Base-by-base conservation (phyloP, 2,113 vertebrate species). In the Phocoena phocoena region DNA sequence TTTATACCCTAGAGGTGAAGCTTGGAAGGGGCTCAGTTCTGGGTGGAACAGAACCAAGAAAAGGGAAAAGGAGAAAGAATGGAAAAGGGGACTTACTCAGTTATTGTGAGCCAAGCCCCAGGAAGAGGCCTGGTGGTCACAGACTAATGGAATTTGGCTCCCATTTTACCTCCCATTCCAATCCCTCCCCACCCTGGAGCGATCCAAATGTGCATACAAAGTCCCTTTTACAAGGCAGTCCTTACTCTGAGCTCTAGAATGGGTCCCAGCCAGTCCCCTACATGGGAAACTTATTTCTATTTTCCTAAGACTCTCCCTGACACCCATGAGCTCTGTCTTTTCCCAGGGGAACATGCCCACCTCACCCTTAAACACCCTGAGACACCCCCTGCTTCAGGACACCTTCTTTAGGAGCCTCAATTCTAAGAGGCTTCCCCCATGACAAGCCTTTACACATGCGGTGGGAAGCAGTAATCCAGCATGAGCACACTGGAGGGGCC, bases 11-110 rank as follows among this genome's bases (percentile, higher is more conserved):
- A 65, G 36, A 60, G 25, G 25, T 31, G 82, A 95, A 90, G 36
- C 15, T 25, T 58, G 44, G 47, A 85, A 90, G 79, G 79, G 70
- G 41, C 3, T 47, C 70, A 84, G 65, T 38, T 15, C 18, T 26
- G n/a, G 82, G 7, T 50, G 26, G 36, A 90, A 90, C 31, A 88
- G 63, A 95, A 68, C 17, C n/a, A 31, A 65, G 70, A 63, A 44
- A 55, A 63, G 20, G 4, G 7, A 33, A 6, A 4, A 63, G 41
- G 10, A 21, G 71, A 60, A 53, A 41, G 25, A 82, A 3, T 28
- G 88, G 38, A 53, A 81, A 68, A 12, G 2, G 9, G 12, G 25
- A 70, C 7, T 20, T 47, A 62, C 9, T 87, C 12, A 13, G 31
- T 63, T 58, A 33, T 3, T 20, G 15, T 28, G 47, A 74, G 15